Conservation (phyloP, 2,113 vertebrate genomes). For the Callocephalon fimbriatum region DNA sequence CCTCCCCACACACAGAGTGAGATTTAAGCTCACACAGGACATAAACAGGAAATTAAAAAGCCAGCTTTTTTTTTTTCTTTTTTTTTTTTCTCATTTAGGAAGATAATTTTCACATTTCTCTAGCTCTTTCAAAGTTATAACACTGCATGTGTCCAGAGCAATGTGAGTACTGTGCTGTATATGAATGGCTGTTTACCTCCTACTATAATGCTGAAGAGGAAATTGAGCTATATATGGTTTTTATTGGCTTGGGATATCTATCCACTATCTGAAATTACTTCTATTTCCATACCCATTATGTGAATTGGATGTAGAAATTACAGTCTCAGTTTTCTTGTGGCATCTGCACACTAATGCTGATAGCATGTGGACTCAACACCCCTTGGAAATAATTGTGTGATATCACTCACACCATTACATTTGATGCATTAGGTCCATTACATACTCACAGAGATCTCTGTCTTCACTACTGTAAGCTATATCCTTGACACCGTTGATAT, state of each 20-base stretch:
- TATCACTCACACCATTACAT: conserved; percentile 50
- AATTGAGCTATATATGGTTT: conserved; percentile 49
- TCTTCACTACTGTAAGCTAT: not conserved
- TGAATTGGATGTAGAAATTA: conserved; percentile 52
- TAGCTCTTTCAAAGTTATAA: not conserved
- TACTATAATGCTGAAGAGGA: conserved; percentile 17
- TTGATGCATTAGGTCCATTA: conserved; percentile 62
- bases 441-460: conserved; percentile 21
- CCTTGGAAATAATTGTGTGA: conserved; percentile 53
- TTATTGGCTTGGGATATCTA: conserved; percentile 65
- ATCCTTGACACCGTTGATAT: conserved; percentile 15
- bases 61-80: not conserved
- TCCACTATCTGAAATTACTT: conserved; percentile 53
- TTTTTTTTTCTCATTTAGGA: not conserved
- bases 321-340: conserved; percentile 49
- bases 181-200: conserved; percentile 44
- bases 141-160: not conserved
- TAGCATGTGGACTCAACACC: conserved; percentile 24
- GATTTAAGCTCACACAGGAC: not conserved
- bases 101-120: not conserved
- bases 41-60: not conserved
- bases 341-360: conserved; percentile 41
- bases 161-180: not conserved
- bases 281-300: conserved; percentile 59
- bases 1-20: not conserved